These are phyloP conservation scores for Fringilla coelebs DNA, from an alignment of 2,797 vertebrate species.

Conservation along the genomic window DNA sequence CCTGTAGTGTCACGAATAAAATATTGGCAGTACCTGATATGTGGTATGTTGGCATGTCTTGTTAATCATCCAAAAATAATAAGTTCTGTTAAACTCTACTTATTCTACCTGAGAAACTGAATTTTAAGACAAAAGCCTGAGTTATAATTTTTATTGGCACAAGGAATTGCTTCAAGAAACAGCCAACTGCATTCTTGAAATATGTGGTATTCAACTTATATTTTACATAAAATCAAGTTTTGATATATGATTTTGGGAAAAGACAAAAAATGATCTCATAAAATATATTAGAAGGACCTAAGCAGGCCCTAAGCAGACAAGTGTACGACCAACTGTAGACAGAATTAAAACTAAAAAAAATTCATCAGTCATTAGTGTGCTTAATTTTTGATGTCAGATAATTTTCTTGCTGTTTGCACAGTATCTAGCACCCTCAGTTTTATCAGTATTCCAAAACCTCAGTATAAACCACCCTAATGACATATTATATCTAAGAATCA, in stretches of 20 bases:
- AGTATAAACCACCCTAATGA: neutral
- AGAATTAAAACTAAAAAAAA: neutral
- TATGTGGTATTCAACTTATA: neutral
- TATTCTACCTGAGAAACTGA: neutral
- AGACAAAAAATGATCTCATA: neutral
- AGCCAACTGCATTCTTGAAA: neutral
- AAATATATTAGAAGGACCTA: neutral
- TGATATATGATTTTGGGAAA: neutral
- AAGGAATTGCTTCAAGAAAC: neutral
- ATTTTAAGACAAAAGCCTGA: neutral
- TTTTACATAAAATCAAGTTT: neutral
- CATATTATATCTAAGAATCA: neutral
- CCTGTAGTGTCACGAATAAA: neutral
- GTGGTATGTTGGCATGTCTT: neutral
- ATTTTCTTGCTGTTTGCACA: neutral
- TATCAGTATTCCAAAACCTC: neutral
- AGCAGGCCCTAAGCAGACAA: neutral
- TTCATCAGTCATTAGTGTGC: fast-evolving
- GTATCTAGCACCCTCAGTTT: neutral
- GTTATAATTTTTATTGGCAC: neutral
- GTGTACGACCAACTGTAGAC: fast-evolving
- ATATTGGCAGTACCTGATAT: neutral
- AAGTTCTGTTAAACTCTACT: neutral
- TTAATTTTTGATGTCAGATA: neutral
- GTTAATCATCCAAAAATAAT: neutral